Conservation (phyloP, 2,113 vertebrate genomes). For the Electrona antarctica region DNA sequence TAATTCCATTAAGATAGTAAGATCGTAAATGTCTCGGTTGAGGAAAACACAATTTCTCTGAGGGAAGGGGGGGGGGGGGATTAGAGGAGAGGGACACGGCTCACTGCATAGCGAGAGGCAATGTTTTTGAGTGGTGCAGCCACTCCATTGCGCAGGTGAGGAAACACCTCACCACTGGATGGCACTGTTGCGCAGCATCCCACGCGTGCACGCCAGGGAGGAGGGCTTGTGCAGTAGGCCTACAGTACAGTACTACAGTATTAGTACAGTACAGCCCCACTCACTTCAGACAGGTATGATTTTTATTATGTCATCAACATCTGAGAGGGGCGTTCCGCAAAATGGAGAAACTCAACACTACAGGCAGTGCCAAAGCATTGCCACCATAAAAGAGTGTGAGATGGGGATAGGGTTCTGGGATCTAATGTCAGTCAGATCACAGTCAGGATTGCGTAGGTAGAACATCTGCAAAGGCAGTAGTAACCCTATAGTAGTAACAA, state of each 20-base stretch:
- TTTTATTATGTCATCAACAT: constrained; percentile 25
- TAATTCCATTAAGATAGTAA: constrained; percentile 54
- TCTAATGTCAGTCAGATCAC: no score
- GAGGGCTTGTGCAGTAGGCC: no score
- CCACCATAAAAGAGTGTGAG: no score
- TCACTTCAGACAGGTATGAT: constrained; percentile 5
- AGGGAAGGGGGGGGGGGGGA: constrained; percentile 9
- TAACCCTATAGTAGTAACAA: no score
- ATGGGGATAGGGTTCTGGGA: no score
- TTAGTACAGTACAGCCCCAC: no score
- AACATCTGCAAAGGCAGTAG: no score
- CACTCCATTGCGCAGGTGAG: no score
- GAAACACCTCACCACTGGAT: no score
- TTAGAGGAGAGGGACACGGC: constrained; percentile 28
- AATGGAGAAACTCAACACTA: neutral
- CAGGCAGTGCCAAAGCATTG: no score
- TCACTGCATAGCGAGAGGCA: constrained; percentile 8
- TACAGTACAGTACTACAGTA: no score
- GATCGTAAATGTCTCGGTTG: constrained; percentile 15
- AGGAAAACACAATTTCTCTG: constrained; percentile 27
- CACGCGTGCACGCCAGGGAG: neutral
- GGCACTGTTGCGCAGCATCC: neutral
- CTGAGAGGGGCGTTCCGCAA: constrained; percentile 13
- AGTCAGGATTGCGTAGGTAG: no score
- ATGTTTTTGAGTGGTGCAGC: constrained; percentile 1